Evolutionary conservation across 2,888 invertebrate species (phyloP).

Genomic region (Netelia virgata): DNA sequence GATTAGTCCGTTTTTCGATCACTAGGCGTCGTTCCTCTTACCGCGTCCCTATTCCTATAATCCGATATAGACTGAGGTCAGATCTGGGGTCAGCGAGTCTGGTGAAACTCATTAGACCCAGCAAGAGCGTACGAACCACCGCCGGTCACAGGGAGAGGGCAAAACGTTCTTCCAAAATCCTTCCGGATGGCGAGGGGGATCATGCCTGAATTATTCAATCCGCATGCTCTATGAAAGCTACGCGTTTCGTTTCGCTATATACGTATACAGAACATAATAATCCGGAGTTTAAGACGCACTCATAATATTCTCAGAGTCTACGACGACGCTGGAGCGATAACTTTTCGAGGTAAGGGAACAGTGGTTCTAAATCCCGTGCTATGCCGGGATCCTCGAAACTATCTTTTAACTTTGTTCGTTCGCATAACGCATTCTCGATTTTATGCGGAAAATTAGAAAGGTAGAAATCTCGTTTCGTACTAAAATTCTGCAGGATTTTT

Average conservation of each 20-base stretch:
- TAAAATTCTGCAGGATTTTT: slow-evolving; percentile 7
- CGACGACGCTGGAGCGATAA: slow-evolving; percentile 18
- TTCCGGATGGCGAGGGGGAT: slow-evolving; percentile 52
- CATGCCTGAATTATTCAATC: slow-evolving; percentile 70
- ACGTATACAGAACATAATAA: slow-evolving; percentile 47
- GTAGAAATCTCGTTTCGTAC: neutral
- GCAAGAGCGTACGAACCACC: slow-evolving; percentile 3
- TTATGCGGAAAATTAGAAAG: slow-evolving; percentile 15
- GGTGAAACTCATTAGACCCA: neutral
- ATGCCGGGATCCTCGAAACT: slow-evolving; percentile 15
- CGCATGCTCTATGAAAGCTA: slow-evolving; percentile 39
- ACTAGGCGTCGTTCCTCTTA: no score
- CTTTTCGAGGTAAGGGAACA: slow-evolving; percentile 13
- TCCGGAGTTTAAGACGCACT: slow-evolving; percentile 32
- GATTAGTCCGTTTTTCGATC: no score
- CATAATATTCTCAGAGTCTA: slow-evolving; percentile 41
- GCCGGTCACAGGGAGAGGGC: slow-evolving; percentile 5
- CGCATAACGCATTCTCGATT: no score
- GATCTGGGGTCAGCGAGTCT: neutral
- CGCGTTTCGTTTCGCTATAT: slow-evolving; percentile 33
- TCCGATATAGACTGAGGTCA: no score
- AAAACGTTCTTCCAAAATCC: slow-evolving; percentile 57
- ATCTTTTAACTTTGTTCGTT: slow-evolving; percentile 7
- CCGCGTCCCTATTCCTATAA: no score
- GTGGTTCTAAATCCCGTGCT: slow-evolving; percentile 35